Percentiles rank a stretch among this genome's conserved stretches.
phyloP scores from a whole-genome alignment of 2,797 vertebrate genomes.

The Lerista edwardsae region DNA sequence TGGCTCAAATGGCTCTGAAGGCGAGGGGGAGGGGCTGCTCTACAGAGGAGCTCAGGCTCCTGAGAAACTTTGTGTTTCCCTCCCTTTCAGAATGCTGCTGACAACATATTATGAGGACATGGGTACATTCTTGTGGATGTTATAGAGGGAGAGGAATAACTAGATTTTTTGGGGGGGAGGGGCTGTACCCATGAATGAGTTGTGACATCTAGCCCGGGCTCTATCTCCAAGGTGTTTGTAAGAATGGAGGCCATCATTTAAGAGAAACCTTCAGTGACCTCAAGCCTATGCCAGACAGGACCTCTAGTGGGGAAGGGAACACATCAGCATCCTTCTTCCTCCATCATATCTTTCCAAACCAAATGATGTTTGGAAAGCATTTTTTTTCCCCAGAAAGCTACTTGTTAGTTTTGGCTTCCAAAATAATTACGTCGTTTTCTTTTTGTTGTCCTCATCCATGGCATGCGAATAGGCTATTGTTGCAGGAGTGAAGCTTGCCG shows the following conservation, averaged over 20 bases:
- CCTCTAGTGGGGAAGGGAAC: background rate
- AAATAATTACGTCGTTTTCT: background rate
- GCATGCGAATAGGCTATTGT: background rate
- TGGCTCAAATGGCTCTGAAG: too few species aligned
- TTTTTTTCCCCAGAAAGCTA: slow-evolving; percentile 6
- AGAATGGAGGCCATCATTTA: background rate
- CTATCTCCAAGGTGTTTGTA: background rate
- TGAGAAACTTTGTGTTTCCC: too few species aligned
- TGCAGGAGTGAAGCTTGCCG: slow-evolving; percentile 6
- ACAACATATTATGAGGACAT: background rate
- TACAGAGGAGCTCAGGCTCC: too few species aligned
- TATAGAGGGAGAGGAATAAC: background rate
- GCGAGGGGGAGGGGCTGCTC: too few species aligned
- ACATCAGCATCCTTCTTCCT: background rate
- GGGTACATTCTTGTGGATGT: background rate
- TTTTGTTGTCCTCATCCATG: slow-evolving; percentile 8
- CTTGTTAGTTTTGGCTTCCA: background rate
- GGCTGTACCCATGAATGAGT: too few species aligned
- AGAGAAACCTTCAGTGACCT: background rate
- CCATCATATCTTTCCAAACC: background rate
- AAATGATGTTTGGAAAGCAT: background rate
- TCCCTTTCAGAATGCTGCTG: too few species aligned
- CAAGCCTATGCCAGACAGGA: background rate
- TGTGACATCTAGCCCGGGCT: background rate
- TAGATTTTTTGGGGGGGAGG: too few species aligned